Evolutionary conservation across 2,797 vertebrate species (phyloP), one percentile per base, ranked within the genome.

Genomic region (Mus minutoides): DNA sequence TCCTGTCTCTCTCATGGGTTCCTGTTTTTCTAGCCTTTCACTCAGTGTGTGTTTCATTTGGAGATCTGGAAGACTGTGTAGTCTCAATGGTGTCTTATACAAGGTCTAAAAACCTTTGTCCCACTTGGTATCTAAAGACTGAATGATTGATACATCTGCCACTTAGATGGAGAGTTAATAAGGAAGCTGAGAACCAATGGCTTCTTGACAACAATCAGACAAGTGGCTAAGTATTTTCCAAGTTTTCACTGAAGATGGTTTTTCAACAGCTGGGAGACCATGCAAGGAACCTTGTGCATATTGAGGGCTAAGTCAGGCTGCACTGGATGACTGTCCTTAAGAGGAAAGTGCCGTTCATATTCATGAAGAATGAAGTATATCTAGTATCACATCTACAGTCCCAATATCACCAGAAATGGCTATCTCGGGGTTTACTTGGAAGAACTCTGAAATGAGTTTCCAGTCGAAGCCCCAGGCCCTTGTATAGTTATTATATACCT

Each of bases 381-480:
- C 84, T 92, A 37, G n/a, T 8, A 76, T 94, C 43, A 24, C 8
- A 54, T 75, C 71, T 87, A 22, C 1, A 86, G 69, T 76, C 10
- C 67, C 21, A 79, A 56, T n/a, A 87, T 52, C 34, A 8, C 49
- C 37, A 91, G 94, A 96, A 95, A 86, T 43, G 58, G 82, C 37
- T 26, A 54, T 92, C 43, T 85, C 24, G 40, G 16, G 26, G 21
- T 26, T 95, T 60, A 91, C 54, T 29, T 80, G 77, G 90, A 95
- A 96, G 46, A 92, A 76, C 49, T 88, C 87, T 40, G 54, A 95
- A 95, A 95, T 85, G 54, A 88, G 54, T 94, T 90, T 78, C 54
- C 91, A 37, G 10, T n/a, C 43, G 21, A 96, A 97, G 90, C 93
- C 26, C 16, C 37, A 94, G 37, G 71, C 94, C 26, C 10, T 62